phyloP scores from a whole-genome alignment of 2,797 vertebrate species.

The Microctenopoma steveboyesi region DNA sequence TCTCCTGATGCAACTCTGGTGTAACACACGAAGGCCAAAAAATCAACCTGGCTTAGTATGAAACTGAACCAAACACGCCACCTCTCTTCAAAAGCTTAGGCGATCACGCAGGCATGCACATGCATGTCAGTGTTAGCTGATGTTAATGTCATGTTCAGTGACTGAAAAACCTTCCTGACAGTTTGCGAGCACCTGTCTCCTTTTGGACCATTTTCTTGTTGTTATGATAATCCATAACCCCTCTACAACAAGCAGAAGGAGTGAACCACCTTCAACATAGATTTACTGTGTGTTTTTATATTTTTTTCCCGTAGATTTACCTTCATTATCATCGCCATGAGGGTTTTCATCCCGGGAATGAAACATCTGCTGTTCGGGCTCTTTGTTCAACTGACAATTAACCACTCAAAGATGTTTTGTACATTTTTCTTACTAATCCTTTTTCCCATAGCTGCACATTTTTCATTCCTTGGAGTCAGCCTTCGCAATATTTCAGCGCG shows the following conservation, averaged over 20 bases:
- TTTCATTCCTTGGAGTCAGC: constrained; percentile 52
- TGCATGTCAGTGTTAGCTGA: constrained; percentile 4
- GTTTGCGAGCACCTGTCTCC: constrained; percentile 44
- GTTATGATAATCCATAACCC: constrained; percentile 33
- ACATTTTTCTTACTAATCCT: constrained; percentile 71
- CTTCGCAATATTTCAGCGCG: constrained; percentile 50
- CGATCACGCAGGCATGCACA: constrained; percentile 4
- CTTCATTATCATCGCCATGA: constrained; percentile 66
- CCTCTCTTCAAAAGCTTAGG: constrained; percentile 11
- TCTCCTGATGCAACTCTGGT: background rate
- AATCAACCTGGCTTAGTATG: background rate
- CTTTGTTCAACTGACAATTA: constrained; percentile 74
- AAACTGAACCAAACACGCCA: background rate
- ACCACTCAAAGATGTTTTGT: constrained; percentile 60
- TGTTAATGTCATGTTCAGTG: constrained; percentile 37
- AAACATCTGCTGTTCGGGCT: constrained; percentile 77
- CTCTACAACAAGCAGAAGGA: constrained; percentile 15
- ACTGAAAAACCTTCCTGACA: constrained; percentile 36
- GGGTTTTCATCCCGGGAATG: constrained; percentile 60
- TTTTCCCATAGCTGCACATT: constrained; percentile 66
- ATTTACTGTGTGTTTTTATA: constrained; percentile 26
- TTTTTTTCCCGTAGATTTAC: constrained; percentile 41
- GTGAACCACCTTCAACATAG: constrained; percentile 43
- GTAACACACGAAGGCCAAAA: background rate
- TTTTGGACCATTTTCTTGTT: constrained; percentile 29